These are phyloP conservation scores for Cyanoliseus patagonus DNA, from an alignment of 2,113 vertebrate genomes.

Conservation along the genomic window DNA sequence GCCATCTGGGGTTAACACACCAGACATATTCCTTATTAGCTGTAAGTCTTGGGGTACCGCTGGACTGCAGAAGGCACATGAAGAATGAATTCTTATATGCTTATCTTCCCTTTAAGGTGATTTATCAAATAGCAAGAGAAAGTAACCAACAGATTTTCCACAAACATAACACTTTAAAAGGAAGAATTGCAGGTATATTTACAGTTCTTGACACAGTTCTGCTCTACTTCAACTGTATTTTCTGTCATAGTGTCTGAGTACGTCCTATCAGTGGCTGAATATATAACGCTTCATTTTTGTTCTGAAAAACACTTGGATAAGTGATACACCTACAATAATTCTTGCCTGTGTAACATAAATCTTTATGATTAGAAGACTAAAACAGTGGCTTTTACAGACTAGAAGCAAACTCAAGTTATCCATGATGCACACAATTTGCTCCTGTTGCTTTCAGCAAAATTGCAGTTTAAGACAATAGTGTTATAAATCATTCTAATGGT, in stretches of 20 bases:
- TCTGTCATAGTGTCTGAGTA: not conserved
- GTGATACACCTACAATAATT: not conserved
- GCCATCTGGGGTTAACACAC: not conserved
- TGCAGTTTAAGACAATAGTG: not conserved
- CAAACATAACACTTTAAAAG: not conserved
- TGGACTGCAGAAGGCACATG: not conserved
- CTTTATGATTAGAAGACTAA: not conserved
- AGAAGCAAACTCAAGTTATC: not conserved
- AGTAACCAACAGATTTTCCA: not conserved
- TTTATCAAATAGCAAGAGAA: not conserved
- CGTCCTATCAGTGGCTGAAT: not conserved
- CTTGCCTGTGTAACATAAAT: not conserved
- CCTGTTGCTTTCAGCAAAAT: constrained; percentile 29
- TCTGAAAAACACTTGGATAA: not conserved
- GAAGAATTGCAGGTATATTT: not conserved
- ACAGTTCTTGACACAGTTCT: not conserved
- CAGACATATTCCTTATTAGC: not conserved
- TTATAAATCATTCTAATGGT: constrained; percentile 52
- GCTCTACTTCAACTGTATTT: not conserved
- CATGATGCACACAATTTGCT: not conserved
- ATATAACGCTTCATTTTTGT: not conserved
- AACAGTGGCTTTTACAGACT: not conserved
- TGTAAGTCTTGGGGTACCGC: not conserved
- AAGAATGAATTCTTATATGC: not conserved
- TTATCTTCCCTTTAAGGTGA: not conserved